These are phyloP conservation scores for Prunella fulvescens DNA, from an alignment of 2,113 vertebrate species.

Conservation along the genomic window DNA sequence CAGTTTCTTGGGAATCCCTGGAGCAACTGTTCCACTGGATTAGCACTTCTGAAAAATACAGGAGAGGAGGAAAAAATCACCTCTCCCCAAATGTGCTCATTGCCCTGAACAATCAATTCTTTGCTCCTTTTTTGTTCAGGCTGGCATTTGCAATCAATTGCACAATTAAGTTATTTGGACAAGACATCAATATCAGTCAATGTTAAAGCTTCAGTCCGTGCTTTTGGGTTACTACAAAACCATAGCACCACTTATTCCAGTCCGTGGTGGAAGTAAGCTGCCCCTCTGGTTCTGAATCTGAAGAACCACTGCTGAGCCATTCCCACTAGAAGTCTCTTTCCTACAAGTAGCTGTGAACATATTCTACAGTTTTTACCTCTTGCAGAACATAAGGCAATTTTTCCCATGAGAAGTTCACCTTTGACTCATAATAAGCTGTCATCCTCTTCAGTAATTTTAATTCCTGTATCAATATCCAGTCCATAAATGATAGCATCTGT, in stretches of 20 bases:
- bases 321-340: not conserved
- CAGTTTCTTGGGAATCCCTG: not conserved
- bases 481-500: not conserved
- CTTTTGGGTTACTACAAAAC: not conserved
- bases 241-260: not conserved
- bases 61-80: not conserved
- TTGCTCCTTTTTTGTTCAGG: not conserved
- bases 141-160: not conserved
- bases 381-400: not conserved
- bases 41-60: not conserved
- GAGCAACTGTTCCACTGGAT: not conserved
- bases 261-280: not conserved
- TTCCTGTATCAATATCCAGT: not conserved
- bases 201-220: not conserved
- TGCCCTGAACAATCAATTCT: not conserved
- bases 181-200: not conserved
- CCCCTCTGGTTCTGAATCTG: not conserved
- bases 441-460: not conserved
- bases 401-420: not conserved
- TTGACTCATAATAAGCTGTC: not conserved
- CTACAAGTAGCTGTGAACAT: not conserved
- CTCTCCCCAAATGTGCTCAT: not conserved
- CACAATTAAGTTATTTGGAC: not conserved
- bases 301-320: not conserved
- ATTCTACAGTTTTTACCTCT: not conserved